Evolutionary conservation across 1,140 invertebrate species (phyloP).

Genomic region (Globodera ellingtonae): DNA sequence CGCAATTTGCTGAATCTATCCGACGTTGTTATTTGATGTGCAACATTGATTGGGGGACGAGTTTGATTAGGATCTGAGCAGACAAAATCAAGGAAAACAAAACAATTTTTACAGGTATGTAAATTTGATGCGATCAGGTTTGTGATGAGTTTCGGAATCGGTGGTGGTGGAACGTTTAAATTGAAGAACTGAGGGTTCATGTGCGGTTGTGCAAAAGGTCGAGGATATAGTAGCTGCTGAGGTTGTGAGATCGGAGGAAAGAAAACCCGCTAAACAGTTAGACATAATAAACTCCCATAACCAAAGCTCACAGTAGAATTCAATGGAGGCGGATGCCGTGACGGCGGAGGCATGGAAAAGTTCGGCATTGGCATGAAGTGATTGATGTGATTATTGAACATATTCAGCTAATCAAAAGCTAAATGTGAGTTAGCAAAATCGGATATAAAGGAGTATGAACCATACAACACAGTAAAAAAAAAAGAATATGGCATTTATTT

Average conservation of each 20-base stretch:
- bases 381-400: not conserved
- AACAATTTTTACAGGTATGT: not conserved
- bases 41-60: not conserved
- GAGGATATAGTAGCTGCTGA: not conserved
- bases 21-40: not conserved
- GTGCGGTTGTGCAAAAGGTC: not conserved
- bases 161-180: not conserved
- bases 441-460: not conserved
- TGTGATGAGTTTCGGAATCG: not conserved
- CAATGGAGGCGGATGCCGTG: constrained; percentile 8
- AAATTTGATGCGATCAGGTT: not conserved
- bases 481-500: constrained; percentile 38
- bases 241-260: not conserved
- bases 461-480: not conserved
- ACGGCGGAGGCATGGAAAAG: constrained; percentile 12
- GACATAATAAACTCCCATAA: not conserved
- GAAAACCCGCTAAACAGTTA: not conserved
- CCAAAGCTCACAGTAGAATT: not conserved
- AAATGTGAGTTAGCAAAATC: constrained; percentile 6
- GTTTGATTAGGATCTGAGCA: not conserved
- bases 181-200: constrained; percentile 2
- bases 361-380: not conserved
- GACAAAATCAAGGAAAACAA: not conserved
- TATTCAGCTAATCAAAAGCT: not conserved
- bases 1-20: not conserved